phyloP scores from a whole-genome alignment of 2,113 vertebrate genomes.

The Carollia perspicillata region DNA sequence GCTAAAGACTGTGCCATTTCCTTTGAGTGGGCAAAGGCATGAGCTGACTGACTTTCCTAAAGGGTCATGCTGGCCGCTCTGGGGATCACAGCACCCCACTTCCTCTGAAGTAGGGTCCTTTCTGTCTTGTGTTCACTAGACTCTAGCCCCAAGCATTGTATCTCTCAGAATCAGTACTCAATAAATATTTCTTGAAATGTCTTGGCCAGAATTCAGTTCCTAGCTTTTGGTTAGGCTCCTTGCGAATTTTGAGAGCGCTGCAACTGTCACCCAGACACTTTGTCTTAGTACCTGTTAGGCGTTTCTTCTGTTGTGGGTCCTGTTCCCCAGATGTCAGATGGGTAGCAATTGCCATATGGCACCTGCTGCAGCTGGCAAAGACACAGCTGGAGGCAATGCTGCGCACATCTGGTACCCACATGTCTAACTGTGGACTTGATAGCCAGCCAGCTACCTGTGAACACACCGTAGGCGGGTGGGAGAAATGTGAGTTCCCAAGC shows the following conservation, averaged over 20 bases:
- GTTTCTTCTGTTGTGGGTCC: slow-evolving; percentile 35
- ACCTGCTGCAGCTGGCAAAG: slow-evolving; percentile 74
- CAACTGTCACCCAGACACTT: background rate
- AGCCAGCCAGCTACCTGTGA: slow-evolving; percentile 75
- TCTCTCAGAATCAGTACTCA: background rate
- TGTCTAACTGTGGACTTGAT: slow-evolving; percentile 75
- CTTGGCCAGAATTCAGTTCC: background rate
- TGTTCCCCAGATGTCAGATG: slow-evolving; percentile 63
- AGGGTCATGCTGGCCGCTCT: background rate
- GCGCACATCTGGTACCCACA: slow-evolving; percentile 80
- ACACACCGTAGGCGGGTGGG: slow-evolving; percentile 45
- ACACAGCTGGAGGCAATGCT: slow-evolving; percentile 78
- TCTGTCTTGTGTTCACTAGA: background rate
- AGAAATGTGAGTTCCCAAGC: background rate
- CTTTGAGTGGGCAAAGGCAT: background rate
- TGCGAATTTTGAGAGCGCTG: background rate
- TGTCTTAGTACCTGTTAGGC: slow-evolving; percentile 24
- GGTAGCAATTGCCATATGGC: slow-evolving; percentile 65
- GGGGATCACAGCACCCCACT: background rate
- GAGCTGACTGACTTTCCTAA: background rate
- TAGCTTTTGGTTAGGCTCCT: background rate
- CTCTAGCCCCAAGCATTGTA: background rate
- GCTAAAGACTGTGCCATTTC: background rate
- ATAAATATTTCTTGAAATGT: background rate
- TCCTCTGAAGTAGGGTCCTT: background rate